phyloP scores from a whole-genome alignment of 2,888 invertebrate genomes.

The Plebejus argus region DNA sequence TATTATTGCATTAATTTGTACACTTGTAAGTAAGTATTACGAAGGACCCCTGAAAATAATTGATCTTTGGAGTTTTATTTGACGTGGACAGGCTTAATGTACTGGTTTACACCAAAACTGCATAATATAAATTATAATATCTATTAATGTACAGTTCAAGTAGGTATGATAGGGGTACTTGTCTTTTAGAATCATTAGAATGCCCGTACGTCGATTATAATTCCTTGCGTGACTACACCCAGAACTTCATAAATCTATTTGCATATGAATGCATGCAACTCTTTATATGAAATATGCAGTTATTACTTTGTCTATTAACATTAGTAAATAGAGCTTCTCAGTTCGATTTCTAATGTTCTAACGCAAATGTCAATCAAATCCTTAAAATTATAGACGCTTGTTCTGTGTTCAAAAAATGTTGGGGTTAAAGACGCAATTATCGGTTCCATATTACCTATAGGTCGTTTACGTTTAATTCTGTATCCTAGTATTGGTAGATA shows the following conservation, averaged over 20 bases:
- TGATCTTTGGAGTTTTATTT: no score
- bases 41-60: no score
- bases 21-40: no score
- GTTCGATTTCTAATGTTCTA: constrained; percentile 1
- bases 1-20: no score
- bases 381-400: neutral
- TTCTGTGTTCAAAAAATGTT: neutral
- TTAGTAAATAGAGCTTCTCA: neutral
- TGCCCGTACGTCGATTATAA: neutral
- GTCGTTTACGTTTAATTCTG: no score
- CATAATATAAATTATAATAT: no score
- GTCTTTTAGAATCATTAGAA: neutral
- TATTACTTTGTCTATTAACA: neutral
- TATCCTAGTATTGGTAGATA: no score
- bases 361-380: neutral
- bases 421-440: neutral
- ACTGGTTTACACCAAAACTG: no score
- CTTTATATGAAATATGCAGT: neutral
- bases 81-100: no score
- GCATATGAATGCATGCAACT: neutral
- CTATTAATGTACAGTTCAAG: no score
- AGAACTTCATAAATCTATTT: constrained; percentile 10
- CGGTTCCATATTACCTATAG: no score
- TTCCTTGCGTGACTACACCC: constrained; percentile 5
- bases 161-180: neutral